These are phyloP conservation scores for Ridgeia piscesae DNA, from an alignment of 1,140 invertebrate species.

Conservation along the genomic window DNA sequence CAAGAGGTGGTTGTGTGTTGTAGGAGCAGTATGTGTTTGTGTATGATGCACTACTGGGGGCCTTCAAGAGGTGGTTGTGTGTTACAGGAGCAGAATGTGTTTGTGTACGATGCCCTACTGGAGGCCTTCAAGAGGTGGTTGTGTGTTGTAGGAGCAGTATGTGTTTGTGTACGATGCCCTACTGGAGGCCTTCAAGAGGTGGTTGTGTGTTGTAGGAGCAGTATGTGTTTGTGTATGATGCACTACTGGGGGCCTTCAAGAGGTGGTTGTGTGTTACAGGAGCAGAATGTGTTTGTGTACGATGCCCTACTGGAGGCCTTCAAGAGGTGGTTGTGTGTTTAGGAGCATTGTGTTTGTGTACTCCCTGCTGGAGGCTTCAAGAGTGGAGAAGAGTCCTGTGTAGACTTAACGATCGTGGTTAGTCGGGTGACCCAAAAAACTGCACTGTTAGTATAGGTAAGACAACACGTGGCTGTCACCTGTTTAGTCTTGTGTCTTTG, in stretches of 20 bases:
- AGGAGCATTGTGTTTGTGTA: constrained; percentile 55
- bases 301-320: constrained; percentile 57
- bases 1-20: no score
- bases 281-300: constrained; percentile 38
- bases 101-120: not conserved
- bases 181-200: constrained; percentile 65
- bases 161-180: constrained; percentile 55
- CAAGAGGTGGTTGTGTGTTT: constrained; percentile 62
- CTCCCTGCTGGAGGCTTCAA: constrained; percentile 49
- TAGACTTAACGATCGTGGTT: constrained; percentile 86
- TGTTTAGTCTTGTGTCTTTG: not conserved
- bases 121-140: not conserved
- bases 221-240: constrained; percentile 56
- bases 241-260: constrained; percentile 49
- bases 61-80: not conserved
- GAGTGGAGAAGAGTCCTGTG: constrained; percentile 81
- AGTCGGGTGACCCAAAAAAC: constrained; percentile 98
- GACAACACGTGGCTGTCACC: no score
- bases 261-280: constrained; percentile 64
- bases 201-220: constrained; percentile 37
- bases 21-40: no score
- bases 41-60: no score
- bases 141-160: constrained; percentile 42
- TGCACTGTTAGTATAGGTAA: constrained; percentile 94
- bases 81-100: no score